Evolutionary conservation across 1,140 invertebrate species (phyloP), one percentile per base, ranked within the genome.

Genomic region (Meloidogyne floridensis): DNA sequence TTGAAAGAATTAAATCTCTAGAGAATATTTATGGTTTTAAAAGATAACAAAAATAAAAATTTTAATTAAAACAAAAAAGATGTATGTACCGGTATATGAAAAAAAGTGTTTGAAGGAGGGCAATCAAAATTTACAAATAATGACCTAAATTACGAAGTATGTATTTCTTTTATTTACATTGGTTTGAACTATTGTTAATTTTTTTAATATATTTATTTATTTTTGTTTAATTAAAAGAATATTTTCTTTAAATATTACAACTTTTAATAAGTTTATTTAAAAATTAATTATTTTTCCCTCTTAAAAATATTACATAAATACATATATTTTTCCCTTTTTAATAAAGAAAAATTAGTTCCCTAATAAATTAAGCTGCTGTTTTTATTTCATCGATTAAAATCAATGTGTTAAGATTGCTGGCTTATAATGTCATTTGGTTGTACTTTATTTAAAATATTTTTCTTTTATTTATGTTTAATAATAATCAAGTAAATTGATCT

Each of bases 351-450:
- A 65, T 6, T 15, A 6, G 47, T 65, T n/a, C 59, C n/a, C n/a
- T 6, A n/a, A 65, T 65, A 65, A 65, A 65, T 65, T 65, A 65
- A 65, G 59, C 59, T 65, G 59, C 59, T 65, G n/a, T 8, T 65
- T 47, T 65, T 65, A 8, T 65, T 65, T 65, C n/a, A 65, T 65
- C n/a, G 59, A 65, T 65, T 65, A 65, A 65, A 65, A 65, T 65
- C 59, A 65, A 65, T 65, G 59, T 65, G 15, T 65, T 65, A 65
- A 65, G 15, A 65, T 65, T 65, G 59, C 15, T 65, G 4, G n/a
- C 7, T 65, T 65, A 59, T 59, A 65, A 65, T n/a, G 59, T 18
- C 59, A 65, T 65, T 65, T 65, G 59, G 10, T 65, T 65, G 0
- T 32, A 32, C 32, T 32, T 2, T 6, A n/a, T n/a, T 65, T 7